Percentiles rank a stretch among this genome's conserved stretches.
phyloP scores from a whole-genome alignment of 2,797 vertebrate genomes.

The Gallinago solitaria region DNA sequence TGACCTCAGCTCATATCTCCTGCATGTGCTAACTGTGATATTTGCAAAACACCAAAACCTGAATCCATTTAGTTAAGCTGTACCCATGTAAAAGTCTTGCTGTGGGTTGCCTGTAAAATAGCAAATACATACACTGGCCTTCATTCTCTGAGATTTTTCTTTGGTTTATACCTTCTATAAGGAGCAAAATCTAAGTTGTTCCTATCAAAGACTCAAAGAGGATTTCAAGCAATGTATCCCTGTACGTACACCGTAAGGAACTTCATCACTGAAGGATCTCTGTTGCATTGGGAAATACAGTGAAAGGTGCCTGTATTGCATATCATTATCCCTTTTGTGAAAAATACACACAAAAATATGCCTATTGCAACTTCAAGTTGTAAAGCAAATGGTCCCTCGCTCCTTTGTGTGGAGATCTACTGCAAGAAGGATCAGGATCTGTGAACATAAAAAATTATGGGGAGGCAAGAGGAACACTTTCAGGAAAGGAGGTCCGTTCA shows the following conservation, averaged over 20 bases:
- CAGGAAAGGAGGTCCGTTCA: background rate
- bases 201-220: background rate
- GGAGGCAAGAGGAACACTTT: background rate
- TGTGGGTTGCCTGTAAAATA: background rate
- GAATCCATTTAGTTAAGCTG: background rate
- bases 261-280: background rate
- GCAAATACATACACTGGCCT: background rate
- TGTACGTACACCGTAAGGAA: background rate
- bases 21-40: background rate
- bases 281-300: background rate
- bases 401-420: background rate
- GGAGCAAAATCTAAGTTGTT: background rate
- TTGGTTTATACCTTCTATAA: background rate
- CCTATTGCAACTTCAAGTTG: background rate
- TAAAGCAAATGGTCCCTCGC: background rate
- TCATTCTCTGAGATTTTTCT: background rate
- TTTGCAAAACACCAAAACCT: slow-evolving; percentile 20
- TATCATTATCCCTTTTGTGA: background rate
- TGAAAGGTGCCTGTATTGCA: background rate
- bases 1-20: slow-evolving; percentile 21
- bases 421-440: background rate
- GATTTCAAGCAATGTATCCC: background rate
- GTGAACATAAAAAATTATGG: background rate
- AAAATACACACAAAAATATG: background rate
- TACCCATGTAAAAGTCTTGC: background rate